Base-by-base conservation (phyloP, 2,888 invertebrate genomes). In the Drosophila diplacantha region DNA sequence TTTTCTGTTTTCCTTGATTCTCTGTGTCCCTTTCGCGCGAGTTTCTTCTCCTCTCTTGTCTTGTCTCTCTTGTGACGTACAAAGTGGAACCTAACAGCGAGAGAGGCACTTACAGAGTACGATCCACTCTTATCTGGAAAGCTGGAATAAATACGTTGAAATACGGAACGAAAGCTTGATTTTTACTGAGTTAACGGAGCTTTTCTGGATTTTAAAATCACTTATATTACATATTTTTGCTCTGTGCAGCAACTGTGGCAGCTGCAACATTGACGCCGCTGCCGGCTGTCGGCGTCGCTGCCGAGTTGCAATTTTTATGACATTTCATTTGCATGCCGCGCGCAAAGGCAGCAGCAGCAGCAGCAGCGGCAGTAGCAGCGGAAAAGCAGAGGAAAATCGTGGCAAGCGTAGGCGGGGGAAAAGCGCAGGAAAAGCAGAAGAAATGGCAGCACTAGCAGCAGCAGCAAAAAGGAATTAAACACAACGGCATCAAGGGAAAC, bases 261-360 rank as follows among this genome's bases (percentile, higher is more conserved):
- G 61, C 59, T 68, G 69, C 68, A 60, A 72, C 75, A 69, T 66
- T 72, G 73, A 75, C 55, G 71, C 65, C 38, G 55, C 74, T 49
- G 66, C 66, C 46, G 20, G 55, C 74, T 49, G 66, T 68, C 46
- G 20, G 34, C 31, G 43, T 47, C 57, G 61, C 73, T 69, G 73
- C 73, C 65, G 73, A 69, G 68, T 63, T 76, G 74, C 74, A 74
- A 73, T 74, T 74, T 74, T 75, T 74, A 75, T 74, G 74, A 76
- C 74, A 71, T 73, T 74, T 75, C 74, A 74, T 74, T 74, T 74
- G 74, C 74, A 74, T 74, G 74, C 73, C 58, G 65, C 61, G 58
- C 59, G 68, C 55, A 47, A 41, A 52, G 54, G 64, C 57, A 44
- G 46, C 32, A n/a, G 16, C 20, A 46, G 47, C 20, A 29, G 54